A percentile compares a stretch with the other conserved stretches of the same genome.
phyloP scores from a whole-genome alignment of 2,113 vertebrate species.

The Sialia sialis region DNA sequence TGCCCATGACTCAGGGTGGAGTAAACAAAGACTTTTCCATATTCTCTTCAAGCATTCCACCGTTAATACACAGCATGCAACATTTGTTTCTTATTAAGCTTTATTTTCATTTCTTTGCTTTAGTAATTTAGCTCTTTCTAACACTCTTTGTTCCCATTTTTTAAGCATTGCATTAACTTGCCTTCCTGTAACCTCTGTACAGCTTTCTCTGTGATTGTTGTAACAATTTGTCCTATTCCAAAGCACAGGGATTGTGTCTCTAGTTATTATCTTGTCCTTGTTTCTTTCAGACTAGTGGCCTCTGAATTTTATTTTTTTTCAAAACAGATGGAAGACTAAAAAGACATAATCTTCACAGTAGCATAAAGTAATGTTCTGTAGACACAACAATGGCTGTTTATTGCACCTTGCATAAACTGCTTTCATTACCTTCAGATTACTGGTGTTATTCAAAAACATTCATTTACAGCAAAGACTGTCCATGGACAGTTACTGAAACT shows the following conservation, averaged over 20 bases:
- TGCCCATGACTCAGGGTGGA: conserved; percentile 1
- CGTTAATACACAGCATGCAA: not conserved
- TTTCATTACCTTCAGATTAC: conserved; percentile 74
- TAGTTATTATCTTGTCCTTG: conserved; percentile 75
- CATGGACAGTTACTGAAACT: conserved; percentile 28
- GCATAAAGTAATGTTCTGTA: conserved; percentile 60
- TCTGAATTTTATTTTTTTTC: conserved; percentile 63
- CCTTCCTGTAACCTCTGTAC: conserved; percentile 57
- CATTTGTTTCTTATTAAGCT: conserved; percentile 29
- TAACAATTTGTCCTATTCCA: conserved; percentile 57
- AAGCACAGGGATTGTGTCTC: conserved; percentile 60
- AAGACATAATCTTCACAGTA: conserved; percentile 66
- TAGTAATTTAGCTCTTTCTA: conserved; percentile 22
- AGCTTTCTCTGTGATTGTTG: conserved; percentile 43
- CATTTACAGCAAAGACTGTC: conserved; percentile 48
- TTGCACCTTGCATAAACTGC: conserved; percentile 61
- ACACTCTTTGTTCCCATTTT: not conserved
- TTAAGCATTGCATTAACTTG: conserved; percentile 16
- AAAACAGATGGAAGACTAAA: conserved; percentile 61
- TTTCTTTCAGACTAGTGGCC: conserved; percentile 57
- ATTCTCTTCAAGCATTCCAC: conserved; percentile 31
- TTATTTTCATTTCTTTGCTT: conserved; percentile 30
- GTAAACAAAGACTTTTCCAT: conserved; percentile 2
- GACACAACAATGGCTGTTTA: conserved; percentile 71
- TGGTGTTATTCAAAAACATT: conserved; percentile 65